Evolutionary conservation across 1,140 invertebrate species (phyloP), one percentile per base, ranked within the genome.

Genomic region (Drosophila ironensis): DNA sequence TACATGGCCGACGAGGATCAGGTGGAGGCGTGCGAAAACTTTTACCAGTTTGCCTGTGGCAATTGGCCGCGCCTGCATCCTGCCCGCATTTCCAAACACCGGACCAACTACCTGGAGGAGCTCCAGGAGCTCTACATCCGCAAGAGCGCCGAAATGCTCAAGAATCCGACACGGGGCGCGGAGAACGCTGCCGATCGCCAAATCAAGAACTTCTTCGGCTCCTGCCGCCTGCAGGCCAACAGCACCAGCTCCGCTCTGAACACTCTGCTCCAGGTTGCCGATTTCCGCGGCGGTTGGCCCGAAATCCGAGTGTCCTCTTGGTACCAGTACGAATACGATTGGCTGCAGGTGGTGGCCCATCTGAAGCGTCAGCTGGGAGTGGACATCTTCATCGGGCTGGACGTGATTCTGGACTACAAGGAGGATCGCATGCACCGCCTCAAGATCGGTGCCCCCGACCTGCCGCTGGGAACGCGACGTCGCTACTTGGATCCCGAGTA

Each of bases 11-110:
- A 88, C 4, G 91, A 88, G 4, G 91, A 88, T 4, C 92, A 92
- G 0, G 92, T 97, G 87, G 11, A 53, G 27, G 96, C 97, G 0
- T 98, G 97, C 89, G 90, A 94, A 1, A 96, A 98, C 89, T 98
- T 98, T 87, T 98, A 97, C 89, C 92, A 95, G 25, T 89, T 64
- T 35, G 88, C 88, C 16, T 89, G 88, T 17, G 88, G 84, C 27
- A 84, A 87, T 96, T 95, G 88, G 94, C 96, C 67, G 0, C 76
- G 74, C n/a, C 27, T 88, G 19, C 84, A 89, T 50, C 82, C 84
- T 0, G 66, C 87, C 0, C 45, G 47, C 0, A 3, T 61, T 3
- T 27, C 63, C 5, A 78, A 61, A 2, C 96, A 0, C 94, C 96
- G 88, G 95, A 97, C 87, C 91, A 94, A 74, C 93, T 95, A 71